phyloP scores from a whole-genome alignment of 2,888 invertebrate genomes.

The Rhagonycha fulva region DNA sequence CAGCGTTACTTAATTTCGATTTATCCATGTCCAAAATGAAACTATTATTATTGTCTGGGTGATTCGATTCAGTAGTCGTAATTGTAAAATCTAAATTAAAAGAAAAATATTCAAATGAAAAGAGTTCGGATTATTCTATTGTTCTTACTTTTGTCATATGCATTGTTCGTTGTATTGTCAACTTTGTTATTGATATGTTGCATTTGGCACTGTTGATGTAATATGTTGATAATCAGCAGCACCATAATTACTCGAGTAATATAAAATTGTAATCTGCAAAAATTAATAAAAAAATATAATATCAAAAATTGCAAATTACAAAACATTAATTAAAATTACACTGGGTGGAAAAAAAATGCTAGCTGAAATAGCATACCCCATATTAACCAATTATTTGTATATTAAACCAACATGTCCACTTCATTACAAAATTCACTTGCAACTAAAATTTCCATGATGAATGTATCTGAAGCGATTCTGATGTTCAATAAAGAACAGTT shows the following conservation, averaged over 20 bases:
- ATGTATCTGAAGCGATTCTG: neutral
- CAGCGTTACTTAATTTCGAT: conserved; percentile 1
- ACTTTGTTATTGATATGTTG: conserved; percentile 5
- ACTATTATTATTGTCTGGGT: neutral
- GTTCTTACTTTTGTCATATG: neutral
- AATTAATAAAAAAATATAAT: conserved; percentile 1
- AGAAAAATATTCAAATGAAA: neutral
- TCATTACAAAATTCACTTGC: neutral
- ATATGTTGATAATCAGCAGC: conserved; percentile 18
- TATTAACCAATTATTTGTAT: neutral
- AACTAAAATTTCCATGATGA: neutral
- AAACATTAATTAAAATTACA: neutral
- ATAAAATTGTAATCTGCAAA: conserved; percentile 11
- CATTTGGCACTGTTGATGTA: conserved; percentile 16
- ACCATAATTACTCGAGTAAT: conserved; percentile 8
- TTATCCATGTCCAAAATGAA: neutral
- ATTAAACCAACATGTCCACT: neutral
- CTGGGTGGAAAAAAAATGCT: neutral
- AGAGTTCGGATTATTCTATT: neutral
- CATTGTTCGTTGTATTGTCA: neutral
- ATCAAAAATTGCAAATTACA: neutral
- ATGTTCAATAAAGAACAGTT: conserved; percentile 20
- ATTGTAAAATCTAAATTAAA: neutral
- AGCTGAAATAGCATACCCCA: neutral
- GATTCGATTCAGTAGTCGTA: conserved; percentile 3